These are phyloP conservation scores for Magallana gigas DNA, from an alignment of 1,140 invertebrate genomes.

Conservation along the genomic window DNA sequence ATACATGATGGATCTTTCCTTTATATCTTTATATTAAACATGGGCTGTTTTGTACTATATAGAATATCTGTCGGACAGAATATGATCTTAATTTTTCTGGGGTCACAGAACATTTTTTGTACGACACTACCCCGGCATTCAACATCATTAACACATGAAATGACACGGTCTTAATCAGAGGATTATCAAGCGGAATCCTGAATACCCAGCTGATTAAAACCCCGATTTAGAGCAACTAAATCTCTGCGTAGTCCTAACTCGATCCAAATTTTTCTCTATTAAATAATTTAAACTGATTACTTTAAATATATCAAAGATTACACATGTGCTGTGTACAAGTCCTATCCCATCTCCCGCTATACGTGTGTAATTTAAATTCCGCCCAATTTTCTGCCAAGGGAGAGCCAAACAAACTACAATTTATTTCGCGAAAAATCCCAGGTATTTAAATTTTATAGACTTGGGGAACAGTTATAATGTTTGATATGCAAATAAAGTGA, in stretches of 20 bases:
- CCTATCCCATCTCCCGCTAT: constrained; percentile 8
- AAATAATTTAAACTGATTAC: constrained; percentile 31
- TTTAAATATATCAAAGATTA: constrained; percentile 16
- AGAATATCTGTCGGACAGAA: constrained; percentile 15
- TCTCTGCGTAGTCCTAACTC: constrained; percentile 18
- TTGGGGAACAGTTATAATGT: not conserved
- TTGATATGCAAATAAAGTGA: constrained; percentile 29
- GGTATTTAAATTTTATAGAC: constrained; percentile 5
- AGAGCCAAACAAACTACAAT: constrained; percentile 2
- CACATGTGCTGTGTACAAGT: not conserved
- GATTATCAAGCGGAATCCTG: not conserved
- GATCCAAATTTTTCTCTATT: constrained; percentile 32
- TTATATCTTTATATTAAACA: constrained; percentile 20
- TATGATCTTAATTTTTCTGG: constrained; percentile 23
- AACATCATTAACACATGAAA: constrained; percentile 32
- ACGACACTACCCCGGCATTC: constrained; percentile 3
- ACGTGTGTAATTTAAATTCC: constrained; percentile 34
- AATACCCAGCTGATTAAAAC: constrained; percentile 6
- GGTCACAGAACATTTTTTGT: not conserved
- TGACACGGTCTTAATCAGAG: not conserved
- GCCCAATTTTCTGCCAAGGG: constrained; percentile 13
- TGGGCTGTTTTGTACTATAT: constrained; percentile 6
- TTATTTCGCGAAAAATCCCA: constrained; percentile 12
- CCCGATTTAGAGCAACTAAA: constrained; percentile 2
- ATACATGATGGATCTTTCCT: constrained; percentile 4